A percentile compares a stretch with the other conserved stretches of the same genome.
These are phyloP conservation scores for Ginglymostoma cirratum DNA, from an alignment of 2,113 vertebrate genomes.

Conservation along the genomic window DNA sequence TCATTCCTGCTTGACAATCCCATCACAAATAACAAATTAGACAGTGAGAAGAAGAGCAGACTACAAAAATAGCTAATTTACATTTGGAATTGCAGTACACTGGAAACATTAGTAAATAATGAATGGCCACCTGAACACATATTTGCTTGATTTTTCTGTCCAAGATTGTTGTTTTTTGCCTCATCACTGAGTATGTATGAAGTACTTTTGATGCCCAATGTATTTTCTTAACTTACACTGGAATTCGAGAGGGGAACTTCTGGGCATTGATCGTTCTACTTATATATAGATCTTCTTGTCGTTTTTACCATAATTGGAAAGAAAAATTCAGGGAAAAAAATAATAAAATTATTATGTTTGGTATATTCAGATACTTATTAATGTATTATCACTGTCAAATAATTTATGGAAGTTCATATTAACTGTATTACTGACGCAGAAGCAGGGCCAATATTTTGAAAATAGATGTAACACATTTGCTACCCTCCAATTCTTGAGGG, in stretches of 20 bases:
- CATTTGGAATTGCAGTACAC: not conserved
- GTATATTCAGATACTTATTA: not conserved
- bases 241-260: not conserved
- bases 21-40: not conserved
- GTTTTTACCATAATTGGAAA: not conserved
- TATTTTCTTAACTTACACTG: not conserved
- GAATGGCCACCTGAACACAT: not conserved
- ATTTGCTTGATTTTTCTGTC: not conserved
- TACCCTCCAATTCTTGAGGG: too few species aligned
- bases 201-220: not conserved
- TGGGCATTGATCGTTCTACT: not conserved
- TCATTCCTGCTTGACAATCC: not conserved
- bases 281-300: not conserved
- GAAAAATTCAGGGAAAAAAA: not conserved
- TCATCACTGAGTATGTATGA: not conserved
- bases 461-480: too few species aligned
- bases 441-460: not conserved
- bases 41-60: not conserved
- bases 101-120: conserved; percentile 16
- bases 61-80: not conserved
- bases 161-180: not conserved
- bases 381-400: not conserved
- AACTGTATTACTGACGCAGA: not conserved
- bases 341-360: not conserved
- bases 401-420: not conserved